phyloP scores from a whole-genome alignment of 1,140 invertebrate species.

The Drosophila seguyi region DNA sequence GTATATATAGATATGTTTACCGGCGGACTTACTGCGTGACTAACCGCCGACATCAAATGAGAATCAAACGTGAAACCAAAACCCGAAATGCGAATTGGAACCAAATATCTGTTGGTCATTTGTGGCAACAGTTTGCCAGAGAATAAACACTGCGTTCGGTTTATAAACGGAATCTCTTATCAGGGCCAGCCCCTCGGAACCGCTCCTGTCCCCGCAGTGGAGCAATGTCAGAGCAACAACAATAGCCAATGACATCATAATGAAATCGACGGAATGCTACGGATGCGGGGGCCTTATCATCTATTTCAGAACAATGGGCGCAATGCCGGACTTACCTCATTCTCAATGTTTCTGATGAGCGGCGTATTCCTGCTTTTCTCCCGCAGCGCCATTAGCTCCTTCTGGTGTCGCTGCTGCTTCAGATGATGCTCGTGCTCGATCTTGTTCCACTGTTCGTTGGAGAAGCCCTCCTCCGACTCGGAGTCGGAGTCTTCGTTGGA shows the following conservation, averaged over 20 bases:
- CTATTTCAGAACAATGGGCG: constrained; percentile 39
- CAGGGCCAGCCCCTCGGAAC: constrained; percentile 2
- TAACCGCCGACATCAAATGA: constrained; percentile 24
- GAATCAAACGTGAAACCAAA: constrained; percentile 31
- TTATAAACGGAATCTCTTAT: constrained; percentile 31
- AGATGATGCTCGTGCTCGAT: constrained; percentile 64
- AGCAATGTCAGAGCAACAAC: constrained; percentile 65
- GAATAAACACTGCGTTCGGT: not conserved
- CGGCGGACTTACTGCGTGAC: constrained; percentile 24
- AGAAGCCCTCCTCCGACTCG: constrained; percentile 43
- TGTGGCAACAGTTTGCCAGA: constrained; percentile 15
- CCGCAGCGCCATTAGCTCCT: constrained; percentile 54
- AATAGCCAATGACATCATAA: constrained; percentile 68
- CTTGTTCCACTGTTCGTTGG: constrained; percentile 73
- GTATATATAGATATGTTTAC: constrained; percentile 3
- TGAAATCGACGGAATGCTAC: constrained; percentile 23
- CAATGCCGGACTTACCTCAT: constrained; percentile 75
- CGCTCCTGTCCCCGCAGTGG: constrained; percentile 11
- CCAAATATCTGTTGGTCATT: constrained; percentile 38
- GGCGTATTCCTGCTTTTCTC: constrained; percentile 57
- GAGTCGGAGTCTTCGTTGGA: constrained; percentile 31
- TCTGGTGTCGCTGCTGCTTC: constrained; percentile 66
- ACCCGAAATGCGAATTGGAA: constrained; percentile 10
- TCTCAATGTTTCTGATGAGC: constrained; percentile 66
- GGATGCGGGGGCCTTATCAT: constrained; percentile 26